Conservation (phyloP, 35 echinoderm and acorn worm species). For the Holothuria glaberrima region DNA sequence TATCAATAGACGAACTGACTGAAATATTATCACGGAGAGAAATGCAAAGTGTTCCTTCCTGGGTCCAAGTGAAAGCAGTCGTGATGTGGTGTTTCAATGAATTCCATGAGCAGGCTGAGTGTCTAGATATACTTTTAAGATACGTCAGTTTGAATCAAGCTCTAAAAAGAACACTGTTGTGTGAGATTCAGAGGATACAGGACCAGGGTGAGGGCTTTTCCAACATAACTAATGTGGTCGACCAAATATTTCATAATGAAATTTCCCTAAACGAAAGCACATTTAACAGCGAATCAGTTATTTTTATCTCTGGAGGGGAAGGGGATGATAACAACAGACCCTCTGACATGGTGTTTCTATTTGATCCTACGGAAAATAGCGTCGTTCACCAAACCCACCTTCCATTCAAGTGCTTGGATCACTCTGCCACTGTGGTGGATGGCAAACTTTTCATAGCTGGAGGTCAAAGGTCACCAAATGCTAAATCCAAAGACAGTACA, state of each 20-base stretch:
- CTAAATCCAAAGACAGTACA: conserved; percentile 78
- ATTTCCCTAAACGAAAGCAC: not conserved
- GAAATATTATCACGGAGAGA: conserved; percentile 26
- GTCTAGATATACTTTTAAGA: conserved; percentile 20
- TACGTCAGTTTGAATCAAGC: conserved; percentile 6
- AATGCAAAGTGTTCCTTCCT: conserved; percentile 12
- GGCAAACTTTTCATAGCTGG: conserved; percentile 85
- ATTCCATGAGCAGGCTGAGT: conserved; percentile 2
- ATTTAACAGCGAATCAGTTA: not conserved
- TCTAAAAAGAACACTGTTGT: not conserved
- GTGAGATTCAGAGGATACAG: not conserved
- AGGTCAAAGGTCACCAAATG: conserved; percentile 79
- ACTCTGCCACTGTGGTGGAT: conserved; percentile 50
- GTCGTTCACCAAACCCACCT: conserved; percentile 46
- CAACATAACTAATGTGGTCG: not conserved
- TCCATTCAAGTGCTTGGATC: conserved; percentile 76
- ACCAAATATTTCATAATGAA: conserved; percentile 13
- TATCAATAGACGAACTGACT: conserved; percentile 21
- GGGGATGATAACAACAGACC: conserved; percentile 51
- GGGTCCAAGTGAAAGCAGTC: not conserved
- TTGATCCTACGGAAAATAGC: conserved; percentile 55
- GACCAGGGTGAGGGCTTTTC: not conserved
- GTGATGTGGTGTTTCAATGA: conserved; percentile 46
- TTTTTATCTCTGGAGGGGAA: conserved; percentile 75
- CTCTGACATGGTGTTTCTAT: conserved; percentile 52